phyloP scores from a whole-genome alignment of 2,797 vertebrate species.

The Rhabdomys pumilio region DNA sequence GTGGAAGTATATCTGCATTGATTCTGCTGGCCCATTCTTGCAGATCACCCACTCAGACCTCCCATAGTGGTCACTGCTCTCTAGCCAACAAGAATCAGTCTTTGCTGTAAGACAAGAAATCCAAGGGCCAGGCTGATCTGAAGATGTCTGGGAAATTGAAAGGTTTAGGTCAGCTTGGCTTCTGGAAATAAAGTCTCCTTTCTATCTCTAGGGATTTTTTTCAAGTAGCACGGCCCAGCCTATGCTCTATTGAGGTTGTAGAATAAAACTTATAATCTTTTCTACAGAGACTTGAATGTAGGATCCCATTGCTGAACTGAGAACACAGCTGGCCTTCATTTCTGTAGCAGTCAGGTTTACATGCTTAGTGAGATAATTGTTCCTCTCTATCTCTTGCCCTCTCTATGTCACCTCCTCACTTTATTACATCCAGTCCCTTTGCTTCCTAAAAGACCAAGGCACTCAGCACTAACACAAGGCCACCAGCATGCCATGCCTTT shows the following conservation, averaged over 20 bases:
- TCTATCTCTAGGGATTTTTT: neutral
- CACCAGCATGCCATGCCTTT: neutral
- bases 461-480: neutral
- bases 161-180: neutral
- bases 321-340: neutral
- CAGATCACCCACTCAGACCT: neutral
- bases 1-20: slow-evolving; percentile 32
- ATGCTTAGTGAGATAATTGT: neutral
- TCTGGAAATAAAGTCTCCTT: neutral
- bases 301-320: neutral
- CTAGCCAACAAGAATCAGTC: neutral
- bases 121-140: neutral
- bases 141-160: neutral
- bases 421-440: neutral
- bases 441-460: neutral
- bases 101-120: neutral
- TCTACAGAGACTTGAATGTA: neutral
- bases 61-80: neutral
- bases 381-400: neutral
- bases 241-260: neutral
- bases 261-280: neutral
- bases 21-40: neutral
- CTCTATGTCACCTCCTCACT: neutral
- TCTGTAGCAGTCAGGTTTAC: neutral
- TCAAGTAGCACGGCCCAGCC: neutral